Evolutionary conservation across 2,888 invertebrate genomes (phyloP).

Genomic region (Carcina quercana): DNA sequence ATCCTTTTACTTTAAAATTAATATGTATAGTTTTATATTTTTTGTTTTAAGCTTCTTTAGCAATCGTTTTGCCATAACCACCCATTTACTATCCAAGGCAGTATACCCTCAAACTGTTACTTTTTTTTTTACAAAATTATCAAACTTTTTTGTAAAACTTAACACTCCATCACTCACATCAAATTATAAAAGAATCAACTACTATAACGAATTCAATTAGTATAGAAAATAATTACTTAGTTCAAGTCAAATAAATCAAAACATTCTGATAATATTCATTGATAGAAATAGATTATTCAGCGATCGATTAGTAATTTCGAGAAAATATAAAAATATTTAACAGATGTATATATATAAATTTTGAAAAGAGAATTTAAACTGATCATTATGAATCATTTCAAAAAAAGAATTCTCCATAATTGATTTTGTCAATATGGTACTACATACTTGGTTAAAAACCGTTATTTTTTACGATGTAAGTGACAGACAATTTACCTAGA

Average conservation of each 20-base stretch:
- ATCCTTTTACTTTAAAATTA: slow-evolving; percentile 56
- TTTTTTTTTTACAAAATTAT: slow-evolving; percentile 20
- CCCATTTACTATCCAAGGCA: slow-evolving; percentile 32
- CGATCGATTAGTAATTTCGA: too few species aligned
- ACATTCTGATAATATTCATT: too few species aligned
- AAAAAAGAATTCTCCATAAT: too few species aligned
- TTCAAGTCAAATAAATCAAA: too few species aligned
- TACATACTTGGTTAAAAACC: background rate
- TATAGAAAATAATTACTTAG: too few species aligned
- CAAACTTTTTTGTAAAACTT: slow-evolving; percentile 19
- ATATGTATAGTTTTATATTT: slow-evolving; percentile 60
- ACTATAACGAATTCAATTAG: too few species aligned
- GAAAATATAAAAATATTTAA: too few species aligned
- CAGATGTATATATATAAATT: too few species aligned
- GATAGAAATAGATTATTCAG: too few species aligned
- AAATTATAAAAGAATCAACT: slow-evolving; percentile 2
- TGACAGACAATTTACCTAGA: slow-evolving; percentile 39
- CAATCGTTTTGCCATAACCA: slow-evolving; percentile 22
- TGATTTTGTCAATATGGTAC: background rate
- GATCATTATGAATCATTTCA: too few species aligned
- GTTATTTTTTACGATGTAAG: slow-evolving; percentile 30
- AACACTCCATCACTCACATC: slow-evolving; percentile 29
- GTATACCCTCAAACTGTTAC: slow-evolving; percentile 31
- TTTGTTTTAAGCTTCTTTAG: slow-evolving; percentile 46
- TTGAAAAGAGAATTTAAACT: too few species aligned